Percentiles rank a stretch among this genome's conserved stretches.
These are phyloP conservation scores for Apostichopus parvimensis DNA, from an alignment of 35 echinoderm and acorn worm species.

Conservation along the genomic window DNA sequence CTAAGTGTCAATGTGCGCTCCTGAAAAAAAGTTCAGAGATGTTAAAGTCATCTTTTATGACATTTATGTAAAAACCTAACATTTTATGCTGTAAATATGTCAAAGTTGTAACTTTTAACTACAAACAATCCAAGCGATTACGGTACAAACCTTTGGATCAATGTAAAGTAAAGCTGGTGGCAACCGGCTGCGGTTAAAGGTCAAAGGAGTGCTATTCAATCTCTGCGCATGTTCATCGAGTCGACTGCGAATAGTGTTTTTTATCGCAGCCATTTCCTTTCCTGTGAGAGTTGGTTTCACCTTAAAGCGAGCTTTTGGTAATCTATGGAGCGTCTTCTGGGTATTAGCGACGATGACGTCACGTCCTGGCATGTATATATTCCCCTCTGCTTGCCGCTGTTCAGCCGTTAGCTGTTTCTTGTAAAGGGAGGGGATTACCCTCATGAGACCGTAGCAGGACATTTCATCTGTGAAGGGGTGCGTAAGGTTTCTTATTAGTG, in stretches of 20 bases:
- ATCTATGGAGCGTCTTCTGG: conserved; percentile 6
- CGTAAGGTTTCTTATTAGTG: conserved; percentile 23
- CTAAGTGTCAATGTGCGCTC: no score
- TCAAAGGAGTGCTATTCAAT: not conserved
- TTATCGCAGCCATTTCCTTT: conserved; percentile 2
- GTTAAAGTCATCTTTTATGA: no score
- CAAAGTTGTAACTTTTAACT: no score
- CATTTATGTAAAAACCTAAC: no score
- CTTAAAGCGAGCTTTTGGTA: not conserved
- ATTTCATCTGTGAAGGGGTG: conserved; percentile 31
- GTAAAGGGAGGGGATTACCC: conserved; percentile 4
- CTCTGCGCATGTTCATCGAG: conserved; percentile 15
- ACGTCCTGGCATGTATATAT: conserved; percentile 47
- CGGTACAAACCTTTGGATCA: conserved; percentile 31
- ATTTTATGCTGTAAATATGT: no score
- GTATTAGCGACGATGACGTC: conserved; percentile 39
- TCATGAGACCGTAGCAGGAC: not conserved
- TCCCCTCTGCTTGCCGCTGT: conserved; percentile 22
- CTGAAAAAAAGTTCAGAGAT: no score
- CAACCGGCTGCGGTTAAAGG: conserved; percentile 18
- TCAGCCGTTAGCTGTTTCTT: not conserved
- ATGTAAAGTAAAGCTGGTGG: conserved; percentile 40
- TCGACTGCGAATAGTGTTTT: not conserved
- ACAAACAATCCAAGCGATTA: no score
- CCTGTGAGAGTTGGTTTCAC: conserved; percentile 5